Base-by-base conservation (phyloP, 1,140 invertebrate genomes). In the Lordiphosa stackelbergi region DNA sequence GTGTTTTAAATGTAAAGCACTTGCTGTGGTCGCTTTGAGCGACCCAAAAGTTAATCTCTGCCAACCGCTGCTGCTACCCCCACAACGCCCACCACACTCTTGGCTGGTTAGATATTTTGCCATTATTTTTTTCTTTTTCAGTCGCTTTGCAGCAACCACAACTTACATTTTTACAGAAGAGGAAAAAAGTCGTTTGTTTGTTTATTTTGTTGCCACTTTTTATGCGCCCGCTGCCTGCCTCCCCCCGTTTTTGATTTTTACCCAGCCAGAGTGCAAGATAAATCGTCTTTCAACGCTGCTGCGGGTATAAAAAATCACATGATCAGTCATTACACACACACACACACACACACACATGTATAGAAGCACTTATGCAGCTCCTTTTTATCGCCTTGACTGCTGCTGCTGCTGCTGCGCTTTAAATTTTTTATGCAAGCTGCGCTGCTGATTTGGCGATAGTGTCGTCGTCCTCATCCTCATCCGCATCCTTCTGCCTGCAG, bases 21-120 rank as follows among this genome's bases (percentile, higher is more conserved):
- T 81, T 81, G 77, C 77, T 81, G 77, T 62, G 77, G 77, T 81
- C 77, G 77, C 78, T 81, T 81, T 81, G 77, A 77, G 69, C 78
- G 77, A 83, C 69, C 78, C 78, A 74, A 81, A 81, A 81, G 77
- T 81, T 81, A 81, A 81, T 81, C 77, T 81, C 77, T 83, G 64
- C 77, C 77, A 77, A 81, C 72, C 77, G 77, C 77, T 83, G 4
- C 34, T 22, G 2, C 31, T 31, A 19, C 45, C 7, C 5, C 3
- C 35, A 31, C 19, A 19, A 1, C 4, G 10, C 36, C n/a, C 16
- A 19, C 31, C 13, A 7, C 46, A 11, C 49, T 51, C 49, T 56
- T 48, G 48, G 56, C 38, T 69, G 59, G 72, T 83, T 83, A 83
- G 78, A 77, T 83, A 73, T 73, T 84, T 81, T 62, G 63, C 64